Base-by-base conservation (phyloP, 92 coral and sea anemone genomes). In the Blastomussa wellsi region DNA sequence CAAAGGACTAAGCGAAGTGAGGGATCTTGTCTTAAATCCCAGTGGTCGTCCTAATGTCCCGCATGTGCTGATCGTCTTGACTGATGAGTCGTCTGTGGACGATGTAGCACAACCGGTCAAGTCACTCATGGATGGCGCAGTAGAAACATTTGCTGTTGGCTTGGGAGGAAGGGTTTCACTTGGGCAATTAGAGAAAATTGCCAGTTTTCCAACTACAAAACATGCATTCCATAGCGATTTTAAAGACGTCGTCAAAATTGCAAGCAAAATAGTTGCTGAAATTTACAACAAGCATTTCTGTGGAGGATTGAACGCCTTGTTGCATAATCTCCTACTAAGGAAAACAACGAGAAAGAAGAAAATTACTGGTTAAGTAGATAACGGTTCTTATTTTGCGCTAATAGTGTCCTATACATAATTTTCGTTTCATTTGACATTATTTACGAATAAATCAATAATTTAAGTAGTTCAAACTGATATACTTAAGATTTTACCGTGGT, bases 241-340 rank as follows among this genome's bases (percentile, higher is more conserved):
- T 79, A 35, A 59, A 10, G 86, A 89, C 47, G 87, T 88, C 79
- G 48, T 74, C 3, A 37, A 71, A 48, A 37, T 92, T 71, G 90
- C 92, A 35, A 86, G 81, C 55, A 62, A 69, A 82, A 8, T 92
- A 2, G 84, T 89, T 7, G 86, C 86, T 1, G 59, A 86, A 22
- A 80, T 92, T 65, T 89, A 81, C 84, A 41, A 75, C 37, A 77
- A 72, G 47, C 88, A 92, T 66, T 91, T 88, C 57, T 90, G 90
- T 55, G 88, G 81, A 9, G 87, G 87, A 20, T 31, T 74, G 31
- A 37, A 75, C 60, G 3, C 87, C 19, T 65, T 83, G 12, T 35
- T 83, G 33, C 41, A 69, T 6, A 83, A 55, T 9, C 79, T 83
- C n/a, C 32, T 83, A 66, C 64, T 22, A 9, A 83, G 70, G 60